Conservation (phyloP, 92 coral and sea anemone genomes). For the Palythoa heliodiscus region DNA sequence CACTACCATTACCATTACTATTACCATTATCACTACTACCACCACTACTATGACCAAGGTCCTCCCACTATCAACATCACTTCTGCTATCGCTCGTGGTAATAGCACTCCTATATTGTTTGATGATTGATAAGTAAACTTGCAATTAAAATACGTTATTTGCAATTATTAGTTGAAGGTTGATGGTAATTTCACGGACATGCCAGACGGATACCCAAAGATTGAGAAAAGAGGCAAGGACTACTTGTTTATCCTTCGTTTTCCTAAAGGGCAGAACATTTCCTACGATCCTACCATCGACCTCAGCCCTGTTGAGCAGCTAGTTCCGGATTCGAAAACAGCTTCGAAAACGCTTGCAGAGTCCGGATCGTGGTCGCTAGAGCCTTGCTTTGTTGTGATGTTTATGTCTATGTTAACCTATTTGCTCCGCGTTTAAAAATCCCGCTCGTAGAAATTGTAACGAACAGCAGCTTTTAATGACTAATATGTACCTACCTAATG, state of each 20-base stretch:
- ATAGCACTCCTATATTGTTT: neutral
- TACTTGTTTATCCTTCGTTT: slow-evolving; percentile 1
- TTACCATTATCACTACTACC: neutral
- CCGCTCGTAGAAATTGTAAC: neutral
- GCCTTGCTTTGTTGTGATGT: neutral
- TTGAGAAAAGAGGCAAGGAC: neutral
- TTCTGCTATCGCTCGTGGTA: neutral
- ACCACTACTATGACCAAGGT: neutral
- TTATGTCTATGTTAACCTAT: neutral
- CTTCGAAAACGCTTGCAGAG: neutral
- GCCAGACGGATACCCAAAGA: slow-evolving; percentile 1
- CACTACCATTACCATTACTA: too few species aligned
- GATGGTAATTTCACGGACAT: slow-evolving; percentile 3
- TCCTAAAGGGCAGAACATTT: slow-evolving; percentile 14
- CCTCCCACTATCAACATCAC: neutral
- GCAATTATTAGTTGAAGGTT: neutral
- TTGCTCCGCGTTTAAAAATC: neutral
- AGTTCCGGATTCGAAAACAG: neutral
- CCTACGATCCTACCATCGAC: slow-evolving; percentile 7
- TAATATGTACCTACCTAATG: too few species aligned
- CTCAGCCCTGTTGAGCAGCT: neutral
- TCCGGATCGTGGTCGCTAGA: neutral
- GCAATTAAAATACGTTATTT: neutral
- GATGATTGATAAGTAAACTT: neutral
- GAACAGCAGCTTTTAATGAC: too few species aligned